These are phyloP conservation scores for Erannis defoliaria DNA, from an alignment of 2,888 invertebrate species.

Conservation along the genomic window DNA sequence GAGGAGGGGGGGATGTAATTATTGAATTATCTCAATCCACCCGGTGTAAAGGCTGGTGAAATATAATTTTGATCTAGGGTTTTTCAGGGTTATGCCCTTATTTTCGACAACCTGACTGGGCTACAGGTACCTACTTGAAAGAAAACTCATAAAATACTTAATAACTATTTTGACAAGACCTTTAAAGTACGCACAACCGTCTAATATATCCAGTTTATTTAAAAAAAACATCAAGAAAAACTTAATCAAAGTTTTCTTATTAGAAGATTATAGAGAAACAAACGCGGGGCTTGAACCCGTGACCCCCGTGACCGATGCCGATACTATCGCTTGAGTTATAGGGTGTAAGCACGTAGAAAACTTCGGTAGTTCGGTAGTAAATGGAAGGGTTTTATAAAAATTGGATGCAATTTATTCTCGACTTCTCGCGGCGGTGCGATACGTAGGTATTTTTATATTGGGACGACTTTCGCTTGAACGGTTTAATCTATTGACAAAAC, in stretches of 20 bases:
- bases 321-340: slow-evolving; percentile 24
- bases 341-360: slow-evolving; percentile 25
- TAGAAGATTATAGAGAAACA: slow-evolving; percentile 15
- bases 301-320: slow-evolving; percentile 20
- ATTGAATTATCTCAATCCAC: too few species aligned
- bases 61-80: too few species aligned
- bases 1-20: too few species aligned
- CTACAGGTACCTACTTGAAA: too few species aligned
- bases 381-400: slow-evolving; percentile 25
- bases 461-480: background rate
- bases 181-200: slow-evolving; percentile 30
- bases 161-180: background rate
- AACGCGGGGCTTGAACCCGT: slow-evolving; percentile 21
- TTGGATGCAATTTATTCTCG: slow-evolving; percentile 24
- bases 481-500: background rate
- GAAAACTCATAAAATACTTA: too few species aligned
- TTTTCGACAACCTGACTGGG: too few species aligned
- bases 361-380: slow-evolving; percentile 20
- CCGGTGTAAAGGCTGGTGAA: too few species aligned
- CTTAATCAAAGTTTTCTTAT: slow-evolving; percentile 31
- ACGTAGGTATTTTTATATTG: slow-evolving; percentile 4
- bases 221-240: slow-evolving; percentile 14
- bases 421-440: background rate
- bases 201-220: slow-evolving; percentile 35
- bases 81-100: too few species aligned